A percentile compares a stretch with the other conserved stretches of the same genome.
phyloP scores from a whole-genome alignment of 2,113 vertebrate species.

The Pterophyllum scalare region DNA sequence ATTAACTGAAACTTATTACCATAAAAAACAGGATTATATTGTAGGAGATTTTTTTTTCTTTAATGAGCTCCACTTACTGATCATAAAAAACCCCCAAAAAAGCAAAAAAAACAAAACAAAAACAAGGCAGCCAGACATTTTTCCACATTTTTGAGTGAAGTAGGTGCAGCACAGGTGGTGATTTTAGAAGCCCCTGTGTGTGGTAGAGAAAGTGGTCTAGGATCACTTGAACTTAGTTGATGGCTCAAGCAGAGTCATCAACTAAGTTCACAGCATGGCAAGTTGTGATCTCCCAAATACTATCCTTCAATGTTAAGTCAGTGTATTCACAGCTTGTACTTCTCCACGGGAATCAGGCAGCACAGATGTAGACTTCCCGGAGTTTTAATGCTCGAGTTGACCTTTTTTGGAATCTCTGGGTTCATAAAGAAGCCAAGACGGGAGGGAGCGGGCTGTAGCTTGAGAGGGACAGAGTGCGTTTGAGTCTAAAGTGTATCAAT shows the following conservation, averaged over 20 bases:
- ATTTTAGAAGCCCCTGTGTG: slow-evolving; percentile 29
- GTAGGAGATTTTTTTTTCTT: slow-evolving; percentile 13
- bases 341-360: slow-evolving; percentile 77
- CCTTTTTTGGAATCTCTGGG: slow-evolving; percentile 43
- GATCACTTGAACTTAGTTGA: slow-evolving; percentile 70
- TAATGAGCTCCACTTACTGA: slow-evolving; percentile 7
- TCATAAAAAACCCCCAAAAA: neutral
- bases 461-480: neutral
- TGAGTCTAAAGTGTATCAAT: neutral
- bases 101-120: neutral
- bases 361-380: slow-evolving; percentile 77
- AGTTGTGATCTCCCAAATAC: slow-evolving; percentile 73
- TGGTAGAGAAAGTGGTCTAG: slow-evolving; percentile 63
- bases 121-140: neutral
- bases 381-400: slow-evolving; percentile 57
- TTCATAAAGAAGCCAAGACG: slow-evolving; percentile 19
- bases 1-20: slow-evolving; percentile 24
- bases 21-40: slow-evolving; percentile 17
- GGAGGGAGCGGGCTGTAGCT: slow-evolving; percentile 5
- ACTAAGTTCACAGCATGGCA: slow-evolving; percentile 72
- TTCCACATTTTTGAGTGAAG: slow-evolving; percentile 8
- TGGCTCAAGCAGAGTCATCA: slow-evolving; percentile 68
- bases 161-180: slow-evolving; percentile 24
- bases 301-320: slow-evolving; percentile 80
- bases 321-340: slow-evolving; percentile 83